These are phyloP conservation scores for Staurois parvus DNA, from an alignment of 2,797 vertebrate species.

Conservation along the genomic window DNA sequence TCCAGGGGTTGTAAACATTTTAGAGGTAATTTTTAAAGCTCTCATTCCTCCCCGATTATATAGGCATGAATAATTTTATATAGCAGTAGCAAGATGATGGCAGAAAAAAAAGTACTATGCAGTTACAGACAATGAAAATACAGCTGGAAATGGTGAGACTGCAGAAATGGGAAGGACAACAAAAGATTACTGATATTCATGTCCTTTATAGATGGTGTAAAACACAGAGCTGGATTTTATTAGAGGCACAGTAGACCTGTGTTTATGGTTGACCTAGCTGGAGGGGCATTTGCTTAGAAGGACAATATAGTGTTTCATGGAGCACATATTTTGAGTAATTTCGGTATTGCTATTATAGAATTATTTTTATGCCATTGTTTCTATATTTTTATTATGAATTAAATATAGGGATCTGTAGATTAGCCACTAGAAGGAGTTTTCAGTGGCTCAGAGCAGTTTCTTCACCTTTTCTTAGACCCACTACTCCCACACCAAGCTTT, in stretches of 20 bases:
- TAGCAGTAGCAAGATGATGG: constrained; percentile 6
- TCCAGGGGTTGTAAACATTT: constrained; percentile 47
- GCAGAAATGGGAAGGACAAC: constrained; percentile 10
- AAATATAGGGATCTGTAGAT: background rate
- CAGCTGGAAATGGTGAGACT: background rate
- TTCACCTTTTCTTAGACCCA: background rate
- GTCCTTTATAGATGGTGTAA: background rate
- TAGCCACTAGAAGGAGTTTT: too few species aligned
- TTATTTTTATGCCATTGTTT: too few species aligned
- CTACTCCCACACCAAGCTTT: too few species aligned
- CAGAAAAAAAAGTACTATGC: background rate
- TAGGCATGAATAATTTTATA: constrained; percentile 50
- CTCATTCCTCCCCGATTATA: constrained; percentile 35
- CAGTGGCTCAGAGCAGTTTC: background rate
- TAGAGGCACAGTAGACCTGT: too few species aligned
- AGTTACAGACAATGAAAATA: constrained; percentile 21
- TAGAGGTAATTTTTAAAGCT: constrained; percentile 50
- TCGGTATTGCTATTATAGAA: too few species aligned
- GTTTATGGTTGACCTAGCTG: background rate
- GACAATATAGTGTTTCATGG: too few species aligned
- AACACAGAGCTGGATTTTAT: background rate
- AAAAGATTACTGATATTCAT: background rate
- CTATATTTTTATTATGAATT: background rate
- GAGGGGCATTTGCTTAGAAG: background rate
- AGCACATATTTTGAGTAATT: too few species aligned